Evolutionary conservation across 2,113 vertebrate genomes (phyloP), one percentile per base, ranked within the genome.

Genomic region (Syngnathus typhle): DNA sequence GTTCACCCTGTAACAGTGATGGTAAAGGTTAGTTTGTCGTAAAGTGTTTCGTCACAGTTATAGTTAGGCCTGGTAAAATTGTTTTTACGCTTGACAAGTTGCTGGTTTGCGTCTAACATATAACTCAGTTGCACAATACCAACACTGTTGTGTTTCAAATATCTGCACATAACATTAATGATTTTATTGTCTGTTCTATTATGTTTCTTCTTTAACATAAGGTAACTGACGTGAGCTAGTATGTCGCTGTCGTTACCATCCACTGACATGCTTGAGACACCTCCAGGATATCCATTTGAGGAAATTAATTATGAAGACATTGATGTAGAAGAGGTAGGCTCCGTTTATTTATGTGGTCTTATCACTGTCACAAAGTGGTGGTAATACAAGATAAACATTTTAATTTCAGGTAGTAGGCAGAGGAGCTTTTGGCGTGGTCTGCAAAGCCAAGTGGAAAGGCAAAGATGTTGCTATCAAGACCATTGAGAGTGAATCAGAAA

Each of bases 381-480:
- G 7, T 10, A 27, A 36, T 5, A 51, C 15, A 41, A 18, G 73
- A n/a, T 56, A 1, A 21, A 36, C 27, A n/a, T 27, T 37, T 1
- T 23, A 18, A 36, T 83, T 83, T 51, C 83, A 99, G 97, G 96
- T 99, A 86, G 97, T 99, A 84, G 97, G 97, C 77, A 95, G 97
- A 93, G 97, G 97, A 85, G 96, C 97, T 18, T 99, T 99, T 84
- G 97, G 97, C 69, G 97, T 99, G 44, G 97, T 99, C 72, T 99
- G 96, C 89, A 98, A 98, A 88, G 97, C 96, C 82, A 99, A 99
- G 82, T 99, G 97, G 97, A 92, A 94, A 92, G 96, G 93, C 83
- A 99, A 97, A 88, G 97, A 99, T 87, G 97, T 99, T 60, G 97
- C 97, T 43, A 99, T 99, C 88, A 99, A 99, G 84, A 96, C 98